A percentile compares a stretch with the other conserved stretches of the same genome.
Evolutionary conservation across 1,140 invertebrate species (phyloP).

Genomic region (Sarcophaga bullata): DNA sequence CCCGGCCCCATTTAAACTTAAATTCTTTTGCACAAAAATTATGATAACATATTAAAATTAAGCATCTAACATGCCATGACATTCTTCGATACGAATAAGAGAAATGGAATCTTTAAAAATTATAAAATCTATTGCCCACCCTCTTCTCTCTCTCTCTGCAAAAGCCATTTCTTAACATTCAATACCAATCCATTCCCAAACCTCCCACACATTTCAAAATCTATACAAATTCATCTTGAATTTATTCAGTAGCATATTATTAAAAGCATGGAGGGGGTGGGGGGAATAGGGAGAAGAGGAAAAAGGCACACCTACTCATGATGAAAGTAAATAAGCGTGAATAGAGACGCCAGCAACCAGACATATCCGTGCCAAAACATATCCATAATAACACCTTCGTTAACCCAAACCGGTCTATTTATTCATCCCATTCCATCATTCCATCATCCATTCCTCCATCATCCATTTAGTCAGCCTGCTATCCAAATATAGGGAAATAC

Average conservation of each 20-base stretch:
- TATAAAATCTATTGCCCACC: neutral
- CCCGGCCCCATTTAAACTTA: neutral
- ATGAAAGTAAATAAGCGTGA: constrained; percentile 35
- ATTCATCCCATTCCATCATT: neutral
- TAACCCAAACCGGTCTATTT: constrained; percentile 3
- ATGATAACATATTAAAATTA: constrained; percentile 5
- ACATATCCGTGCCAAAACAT: constrained; percentile 28
- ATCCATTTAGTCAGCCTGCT: neutral
- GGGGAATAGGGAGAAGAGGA: no score
- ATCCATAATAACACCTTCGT: constrained; percentile 35
- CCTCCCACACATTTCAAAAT: neutral
- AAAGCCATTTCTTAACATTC: neutral
- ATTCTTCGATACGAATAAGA: neutral
- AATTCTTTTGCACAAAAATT: neutral
- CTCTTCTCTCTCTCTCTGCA: no score
- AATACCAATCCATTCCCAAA: neutral
- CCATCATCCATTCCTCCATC: neutral
- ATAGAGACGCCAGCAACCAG: constrained; percentile 29
- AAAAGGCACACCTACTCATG: neutral
- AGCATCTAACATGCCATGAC: neutral
- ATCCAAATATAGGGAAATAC: neutral
- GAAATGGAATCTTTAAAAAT: constrained; percentile 10
- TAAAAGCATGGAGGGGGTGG: no score
- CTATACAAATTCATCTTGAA: neutral
- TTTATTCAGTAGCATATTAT: constrained; percentile 10